Base-by-base conservation (phyloP, 2,113 vertebrate genomes). In the Fregetta grallaria region DNA sequence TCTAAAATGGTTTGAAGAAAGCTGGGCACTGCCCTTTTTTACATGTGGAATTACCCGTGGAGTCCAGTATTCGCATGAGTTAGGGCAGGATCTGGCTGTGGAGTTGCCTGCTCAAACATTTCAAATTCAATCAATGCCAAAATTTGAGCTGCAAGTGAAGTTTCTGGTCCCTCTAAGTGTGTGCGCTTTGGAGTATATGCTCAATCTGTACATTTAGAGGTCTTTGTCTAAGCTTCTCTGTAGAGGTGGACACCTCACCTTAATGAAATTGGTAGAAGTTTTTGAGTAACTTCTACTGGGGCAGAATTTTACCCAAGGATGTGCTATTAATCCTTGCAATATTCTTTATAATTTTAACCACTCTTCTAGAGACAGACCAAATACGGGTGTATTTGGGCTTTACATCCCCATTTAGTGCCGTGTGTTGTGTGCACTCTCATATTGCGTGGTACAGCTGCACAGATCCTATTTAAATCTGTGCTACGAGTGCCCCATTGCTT, bases 41-140 rank as follows among this genome's bases (percentile, higher is more conserved):
- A 72, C 0, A 0, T 63, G 23, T 72, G 44, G 65, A 62, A 40
- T 74, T 77, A 30, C 38, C 74, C 0, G 0, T 27, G 26, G 44
- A 86, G 47, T 38, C 15, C 52, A 40, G 62, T 65, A 9, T 72
- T 90, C 2, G 0, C 1, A 0, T 93, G 66, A 75, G 26, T 47
- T 63, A 14, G 66, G 66, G 52, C 77, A 85, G 45, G 44, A 34
- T 38, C 53, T 83, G 75, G 21, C 73, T 70, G 4, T 29, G 71
- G 50, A 75, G 25, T 32, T 79, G 42, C 29, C 68, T 77, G 38
- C 77, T 92, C 49, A 91, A 74, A 55, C n/a, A 55, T 59, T 88
- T 87, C 44, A 30, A 1, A 68, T 75, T 66, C 70, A 72, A 3
- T 52, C 61, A 49, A n/a, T 82, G 78, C 40, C 72, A 59, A 49